A percentile compares a stretch with the other conserved stretches of the same genome.
These are phyloP conservation scores for Ennomos fuscantarius DNA, from an alignment of 2,888 invertebrate species.

Conservation along the genomic window DNA sequence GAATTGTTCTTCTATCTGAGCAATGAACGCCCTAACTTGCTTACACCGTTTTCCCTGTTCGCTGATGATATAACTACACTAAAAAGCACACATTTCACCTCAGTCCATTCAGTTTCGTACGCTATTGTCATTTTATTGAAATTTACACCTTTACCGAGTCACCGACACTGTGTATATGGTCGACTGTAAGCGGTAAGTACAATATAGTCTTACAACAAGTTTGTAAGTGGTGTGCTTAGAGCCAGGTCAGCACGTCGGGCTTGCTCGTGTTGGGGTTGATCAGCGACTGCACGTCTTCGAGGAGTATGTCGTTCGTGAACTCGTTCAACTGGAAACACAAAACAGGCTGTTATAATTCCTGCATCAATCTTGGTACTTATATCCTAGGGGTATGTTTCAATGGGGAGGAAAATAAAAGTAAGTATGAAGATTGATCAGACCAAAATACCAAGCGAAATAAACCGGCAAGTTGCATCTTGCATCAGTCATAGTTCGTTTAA, in stretches of 20 bases:
- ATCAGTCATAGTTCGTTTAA: too few relatives aligned
- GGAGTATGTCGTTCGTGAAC: constrained; percentile 93
- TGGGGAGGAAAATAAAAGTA: too few relatives aligned
- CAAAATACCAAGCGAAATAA: too few relatives aligned
- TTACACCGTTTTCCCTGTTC: constrained; percentile 37
- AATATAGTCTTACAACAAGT: constrained; percentile 55
- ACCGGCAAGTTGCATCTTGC: too few relatives aligned
- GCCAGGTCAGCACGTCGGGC: constrained; percentile 94
- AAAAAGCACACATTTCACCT: constrained; percentile 51
- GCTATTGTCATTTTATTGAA: constrained; percentile 76
- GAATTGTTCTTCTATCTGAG: too few relatives aligned
- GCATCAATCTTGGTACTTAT: too few relatives aligned
- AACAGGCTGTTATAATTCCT: too few relatives aligned
- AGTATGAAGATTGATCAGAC: too few relatives aligned
- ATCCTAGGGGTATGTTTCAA: too few relatives aligned
- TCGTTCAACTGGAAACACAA: constrained; percentile 89
- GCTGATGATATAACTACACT: constrained; percentile 44
- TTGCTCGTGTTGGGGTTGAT: constrained; percentile 95
- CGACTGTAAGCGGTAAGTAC: constrained; percentile 48
- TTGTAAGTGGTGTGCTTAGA: constrained; percentile 52
- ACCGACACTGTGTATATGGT: constrained; percentile 48
- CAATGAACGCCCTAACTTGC: constrained; percentile 18
- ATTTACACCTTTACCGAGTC: constrained; percentile 72
- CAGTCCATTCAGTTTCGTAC: constrained; percentile 58
- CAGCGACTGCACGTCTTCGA: constrained; percentile 95